A percentile compares a stretch with the other conserved stretches of the same genome.
Evolutionary conservation across 2,888 invertebrate genomes (phyloP).

Genomic region (Alviniconcha strummeri): DNA sequence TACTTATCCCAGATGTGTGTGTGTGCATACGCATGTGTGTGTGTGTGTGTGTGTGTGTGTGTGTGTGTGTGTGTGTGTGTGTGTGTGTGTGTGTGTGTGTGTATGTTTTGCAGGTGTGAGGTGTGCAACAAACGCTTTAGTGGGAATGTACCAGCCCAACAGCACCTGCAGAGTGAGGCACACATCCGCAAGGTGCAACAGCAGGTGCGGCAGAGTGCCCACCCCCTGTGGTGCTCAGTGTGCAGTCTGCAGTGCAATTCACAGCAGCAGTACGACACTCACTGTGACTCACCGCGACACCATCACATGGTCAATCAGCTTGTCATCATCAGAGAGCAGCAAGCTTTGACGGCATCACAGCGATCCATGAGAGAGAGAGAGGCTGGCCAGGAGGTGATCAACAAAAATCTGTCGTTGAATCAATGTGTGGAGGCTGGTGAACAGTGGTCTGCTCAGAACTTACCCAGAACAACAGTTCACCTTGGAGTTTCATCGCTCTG

Average conservation of each 20-base stretch:
- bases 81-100: not conserved
- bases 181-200: constrained; percentile 46
- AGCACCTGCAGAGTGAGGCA: constrained; percentile 49
- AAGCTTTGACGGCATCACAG: constrained; percentile 6
- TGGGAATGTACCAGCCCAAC: constrained; percentile 48
- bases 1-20: too few species aligned
- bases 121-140: constrained; percentile 50
- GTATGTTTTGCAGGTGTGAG: constrained; percentile 38
- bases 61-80: not conserved
- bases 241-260: constrained; percentile 47
- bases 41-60: not conserved
- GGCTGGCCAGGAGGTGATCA: too few species aligned
- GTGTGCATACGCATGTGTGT: not conserved
- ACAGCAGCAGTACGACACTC: constrained; percentile 35
- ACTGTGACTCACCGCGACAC: constrained; percentile 48
- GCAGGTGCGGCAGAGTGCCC: constrained; percentile 15
- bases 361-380: too few species aligned
- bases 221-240: constrained; percentile 38
- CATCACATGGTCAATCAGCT: constrained; percentile 41
- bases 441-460: not conserved
- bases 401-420: too few species aligned
- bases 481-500: too few species aligned
- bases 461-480: too few species aligned
- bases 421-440: not conserved
- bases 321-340: not conserved